Conservation (phyloP, 2,113 vertebrate species). For the pig (Sus scrofa) region T2T-Sscrofa CM000827.6:71007501-71008000, state of each 20-base stretch:
- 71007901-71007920: neutral
- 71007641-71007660: neutral
- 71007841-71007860: neutral
- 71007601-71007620: neutral
- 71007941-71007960: neutral
- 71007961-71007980: neutral
- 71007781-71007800: neutral
- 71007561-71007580: neutral
- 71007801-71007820: neutral
- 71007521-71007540: neutral
- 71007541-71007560: neutral
- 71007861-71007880: neutral
- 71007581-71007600: neutral
- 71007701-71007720: neutral
- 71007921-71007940: neutral
- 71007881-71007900: neutral
- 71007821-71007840: neutral
- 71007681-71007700: neutral
- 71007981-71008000: neutral
- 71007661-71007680: neutral
- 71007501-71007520: slow-evolving; percentile 8
- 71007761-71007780: neutral
- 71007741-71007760: neutral
- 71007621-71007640: neutral
- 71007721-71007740: neutral